Evolutionary conservation across 2,113 vertebrate genomes (phyloP), one percentile per base, ranked within the genome.

Genomic region (Otus sunia): DNA sequence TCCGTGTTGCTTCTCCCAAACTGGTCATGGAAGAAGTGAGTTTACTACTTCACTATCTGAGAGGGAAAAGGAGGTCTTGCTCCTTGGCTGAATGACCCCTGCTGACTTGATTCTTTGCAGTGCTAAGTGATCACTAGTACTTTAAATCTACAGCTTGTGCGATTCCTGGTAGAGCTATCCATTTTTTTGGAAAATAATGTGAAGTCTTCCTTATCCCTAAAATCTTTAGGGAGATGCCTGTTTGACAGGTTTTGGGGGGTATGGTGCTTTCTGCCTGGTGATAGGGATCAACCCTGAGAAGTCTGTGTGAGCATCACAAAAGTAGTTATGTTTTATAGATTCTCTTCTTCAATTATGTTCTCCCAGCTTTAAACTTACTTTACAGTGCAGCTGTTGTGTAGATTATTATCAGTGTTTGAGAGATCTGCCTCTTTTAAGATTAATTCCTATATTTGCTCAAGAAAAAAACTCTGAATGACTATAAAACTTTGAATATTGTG

Each of bases 11-110:
- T 19, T 99, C 99, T 4, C 99, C 99, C 37, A 99, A 99, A 94
- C 98, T 99, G 86, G 99, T 99, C 60, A 99, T 99, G 99, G 99
- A 99, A 96, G 99, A 99, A 98, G 99, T 99, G 92, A 98, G 97
- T 89, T 86, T 69, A 58, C 25, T 77, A 9, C 16, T 86, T 84
- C 5, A 26, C 60, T 94, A 60, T 76, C 26, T 80, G 34, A 36
- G 27, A 86, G 32, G 45, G 74, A 47, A 68, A 73, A 63, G 6
- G 20, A 10, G 9, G 2, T 47, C 71, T 69, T 94, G 20, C 14
- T 78, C 13, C 29, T 29, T 68, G 36, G 10, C 53, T 45, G 39
- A 79, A 49, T 85, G 47, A 52, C 19, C 9, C 6, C 84, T 20
- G 27, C 22, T 80, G 29, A 37, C 13, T 39, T 64, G 34, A 25